A percentile compares a stretch with the other conserved stretches of the same genome.
phyloP scores from a whole-genome alignment of 2,888 invertebrate species.

The Acrobasis suavella region DNA sequence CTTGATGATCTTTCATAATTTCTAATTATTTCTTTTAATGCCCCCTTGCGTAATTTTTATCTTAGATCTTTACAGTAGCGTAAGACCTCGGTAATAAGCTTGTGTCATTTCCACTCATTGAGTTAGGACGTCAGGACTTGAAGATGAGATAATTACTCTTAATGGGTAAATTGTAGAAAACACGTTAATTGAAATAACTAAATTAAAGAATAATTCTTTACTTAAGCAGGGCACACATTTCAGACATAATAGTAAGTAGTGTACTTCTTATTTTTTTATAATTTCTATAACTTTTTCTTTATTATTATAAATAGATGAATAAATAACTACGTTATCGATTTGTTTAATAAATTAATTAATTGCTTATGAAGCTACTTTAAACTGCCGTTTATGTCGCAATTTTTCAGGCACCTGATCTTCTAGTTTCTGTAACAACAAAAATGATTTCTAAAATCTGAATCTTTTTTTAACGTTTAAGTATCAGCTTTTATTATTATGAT shows the following conservation, averaged over 20 bases:
- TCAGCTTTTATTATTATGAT: no score
- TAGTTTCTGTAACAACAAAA: slow-evolving; percentile 46
- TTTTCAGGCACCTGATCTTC: slow-evolving; percentile 39
- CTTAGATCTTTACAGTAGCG: neutral
- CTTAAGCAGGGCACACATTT: neutral
- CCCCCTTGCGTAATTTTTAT: slow-evolving; percentile 20
- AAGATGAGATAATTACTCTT: neutral
- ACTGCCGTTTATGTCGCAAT: slow-evolving; percentile 29
- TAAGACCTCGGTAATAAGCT: neutral
- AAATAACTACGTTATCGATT: neutral
- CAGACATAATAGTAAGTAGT: no score
- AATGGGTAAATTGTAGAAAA: neutral
- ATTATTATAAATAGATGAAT: no score
- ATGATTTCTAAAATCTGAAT: no score
- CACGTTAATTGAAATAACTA: neutral
- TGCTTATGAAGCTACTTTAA: slow-evolving; percentile 13
- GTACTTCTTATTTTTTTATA: no score
- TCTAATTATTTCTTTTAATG: slow-evolving; percentile 25
- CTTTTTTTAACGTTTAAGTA: no score
- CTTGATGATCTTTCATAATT: slow-evolving; percentile 28
- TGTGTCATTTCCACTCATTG: neutral
- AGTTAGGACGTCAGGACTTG: slow-evolving; percentile 12
- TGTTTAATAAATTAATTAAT: neutral
- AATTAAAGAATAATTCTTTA: neutral
- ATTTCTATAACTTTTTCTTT: no score